Percentiles rank a stretch among this genome's conserved stretches.
Evolutionary conservation across 2,113 vertebrate species (phyloP).

Genomic region (Dryoscopus gambensis): DNA sequence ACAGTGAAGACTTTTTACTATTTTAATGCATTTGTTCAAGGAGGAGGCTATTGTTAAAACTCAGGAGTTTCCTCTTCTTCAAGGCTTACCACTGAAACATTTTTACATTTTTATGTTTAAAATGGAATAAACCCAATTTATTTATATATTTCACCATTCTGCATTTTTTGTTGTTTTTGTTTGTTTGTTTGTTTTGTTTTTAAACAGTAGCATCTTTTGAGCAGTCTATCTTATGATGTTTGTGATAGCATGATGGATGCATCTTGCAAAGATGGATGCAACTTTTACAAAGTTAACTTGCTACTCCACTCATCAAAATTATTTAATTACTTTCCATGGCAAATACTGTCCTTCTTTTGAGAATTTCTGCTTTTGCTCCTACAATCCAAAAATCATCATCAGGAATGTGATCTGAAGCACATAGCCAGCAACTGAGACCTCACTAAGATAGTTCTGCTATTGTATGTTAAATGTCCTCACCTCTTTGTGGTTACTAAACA

Average conservation of each 20-base stretch:
- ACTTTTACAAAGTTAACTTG: not conserved
- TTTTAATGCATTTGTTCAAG: not conserved
- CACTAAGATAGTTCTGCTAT: not conserved
- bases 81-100: not conserved
- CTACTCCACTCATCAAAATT: not conserved
- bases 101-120: not conserved
- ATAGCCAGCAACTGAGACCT: not conserved
- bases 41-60: not conserved
- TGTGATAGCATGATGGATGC: not conserved
- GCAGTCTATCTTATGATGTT: not conserved
- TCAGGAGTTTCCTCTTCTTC: not conserved
- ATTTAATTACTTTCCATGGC: not conserved
- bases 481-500: not conserved
- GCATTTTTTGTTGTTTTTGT: not conserved
- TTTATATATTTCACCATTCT: not conserved
- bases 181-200: not conserved
- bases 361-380: not conserved
- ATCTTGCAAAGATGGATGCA: too few relatives aligned
- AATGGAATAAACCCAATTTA: not conserved
- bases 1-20: not conserved
- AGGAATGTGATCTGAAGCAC: not conserved
- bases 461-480: not conserved
- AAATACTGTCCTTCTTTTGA: not conserved
- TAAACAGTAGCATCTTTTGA: not conserved
- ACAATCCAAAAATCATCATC: not conserved